These are phyloP conservation scores for Homarus gammarus DNA, from an alignment of 2,888 invertebrate genomes.

Conservation along the genomic window DNA sequence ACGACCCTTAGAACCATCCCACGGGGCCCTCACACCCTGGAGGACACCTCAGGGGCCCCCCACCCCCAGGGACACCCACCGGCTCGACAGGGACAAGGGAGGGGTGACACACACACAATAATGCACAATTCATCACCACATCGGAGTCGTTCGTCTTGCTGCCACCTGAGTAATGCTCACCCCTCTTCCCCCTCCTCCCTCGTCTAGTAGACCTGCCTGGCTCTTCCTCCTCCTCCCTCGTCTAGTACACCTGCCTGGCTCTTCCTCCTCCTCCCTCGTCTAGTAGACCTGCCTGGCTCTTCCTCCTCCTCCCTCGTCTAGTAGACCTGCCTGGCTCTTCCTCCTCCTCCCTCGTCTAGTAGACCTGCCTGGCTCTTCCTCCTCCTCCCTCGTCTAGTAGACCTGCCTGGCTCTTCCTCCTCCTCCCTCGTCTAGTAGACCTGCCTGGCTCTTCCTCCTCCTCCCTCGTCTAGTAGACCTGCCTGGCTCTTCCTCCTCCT, in stretches of 20 bases:
- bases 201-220: neutral
- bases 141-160: slow-evolving; percentile 37
- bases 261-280: slow-evolving; percentile 17
- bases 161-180: slow-evolving; percentile 38
- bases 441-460: no score
- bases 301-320: neutral
- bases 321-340: no score
- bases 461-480: no score
- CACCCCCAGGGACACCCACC: no score
- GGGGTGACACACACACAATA: slow-evolving; percentile 27
- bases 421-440: no score
- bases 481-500: no score
- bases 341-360: no score
- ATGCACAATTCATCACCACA: slow-evolving; percentile 51
- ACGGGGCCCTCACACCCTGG: neutral
- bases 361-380: no score
- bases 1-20: neutral
- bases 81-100: slow-evolving; percentile 36
- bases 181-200: neutral
- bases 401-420: no score
- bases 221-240: neutral
- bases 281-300: neutral
- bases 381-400: no score
- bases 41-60: no score
- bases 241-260: neutral